Conservation (phyloP, 2,113 vertebrate species). For the Perca fluviatilis region DNA sequence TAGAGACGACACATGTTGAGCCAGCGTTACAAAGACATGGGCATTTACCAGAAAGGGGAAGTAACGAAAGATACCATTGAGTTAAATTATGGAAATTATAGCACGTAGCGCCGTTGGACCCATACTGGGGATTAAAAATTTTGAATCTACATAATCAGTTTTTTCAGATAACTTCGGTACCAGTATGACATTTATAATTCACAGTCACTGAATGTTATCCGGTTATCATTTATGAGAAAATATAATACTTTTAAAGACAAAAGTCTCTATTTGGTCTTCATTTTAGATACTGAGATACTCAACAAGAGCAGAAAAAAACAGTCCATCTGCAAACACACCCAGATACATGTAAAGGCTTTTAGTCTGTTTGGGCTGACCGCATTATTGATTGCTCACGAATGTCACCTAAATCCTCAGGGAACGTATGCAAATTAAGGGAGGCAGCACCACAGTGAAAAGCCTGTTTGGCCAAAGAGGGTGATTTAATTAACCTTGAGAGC, state of each 20-base stretch:
- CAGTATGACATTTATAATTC: background rate
- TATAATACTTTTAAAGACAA: background rate
- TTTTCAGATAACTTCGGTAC: too few species aligned
- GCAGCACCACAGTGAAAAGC: background rate
- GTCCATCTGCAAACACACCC: slow-evolving; percentile 1
- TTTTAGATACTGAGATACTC: background rate
- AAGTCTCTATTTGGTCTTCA: background rate
- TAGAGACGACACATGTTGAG: background rate
- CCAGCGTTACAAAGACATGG: background rate
- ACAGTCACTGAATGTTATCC: too few species aligned
- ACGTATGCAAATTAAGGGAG: rapidly evolving
- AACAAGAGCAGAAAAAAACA: background rate
- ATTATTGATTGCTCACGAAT: slow-evolving; percentile 30
- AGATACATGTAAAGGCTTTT: background rate
- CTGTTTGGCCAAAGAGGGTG: background rate
- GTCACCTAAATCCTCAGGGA: slow-evolving; percentile 37
- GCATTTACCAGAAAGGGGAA: too few species aligned
- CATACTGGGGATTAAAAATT: background rate
- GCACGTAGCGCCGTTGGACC: background rate
- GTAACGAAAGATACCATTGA: background rate
- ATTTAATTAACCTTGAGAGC: slow-evolving; percentile 9
- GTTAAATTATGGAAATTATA: background rate
- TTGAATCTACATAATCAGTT: background rate
- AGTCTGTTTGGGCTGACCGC: background rate
- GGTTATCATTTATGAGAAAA: too few species aligned